These are phyloP conservation scores for Acropora yongei DNA, from an alignment of 64 coral and sea anemone species.

Conservation along the genomic window DNA sequence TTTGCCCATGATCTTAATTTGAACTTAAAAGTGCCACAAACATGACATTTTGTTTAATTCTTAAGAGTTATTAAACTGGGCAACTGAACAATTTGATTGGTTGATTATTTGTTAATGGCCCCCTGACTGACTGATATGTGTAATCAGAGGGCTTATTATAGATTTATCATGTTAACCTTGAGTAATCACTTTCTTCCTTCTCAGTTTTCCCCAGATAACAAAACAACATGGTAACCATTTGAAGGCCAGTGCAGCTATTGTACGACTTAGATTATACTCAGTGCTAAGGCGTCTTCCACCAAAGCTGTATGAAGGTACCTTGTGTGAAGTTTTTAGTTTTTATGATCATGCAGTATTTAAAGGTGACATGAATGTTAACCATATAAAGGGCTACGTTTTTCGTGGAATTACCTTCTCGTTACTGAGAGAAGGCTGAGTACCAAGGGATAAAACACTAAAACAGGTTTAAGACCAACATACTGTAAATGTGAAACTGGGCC, in stretches of 20 bases:
- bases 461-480: too few relatives aligned
- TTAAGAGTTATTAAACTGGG: too few relatives aligned
- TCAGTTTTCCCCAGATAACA: slow-evolving; percentile 90
- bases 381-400: background rate
- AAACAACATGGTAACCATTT: slow-evolving; percentile 98
- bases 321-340: background rate
- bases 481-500: too few relatives aligned
- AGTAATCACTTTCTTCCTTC: background rate
- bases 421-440: too few relatives aligned
- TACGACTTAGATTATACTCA: slow-evolving; percentile 85
- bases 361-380: background rate
- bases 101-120: too few relatives aligned
- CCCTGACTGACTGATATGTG: too few relatives aligned
- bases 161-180: background rate
- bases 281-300: slow-evolving; percentile 81
- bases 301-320: slow-evolving; percentile 88
- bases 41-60: too few relatives aligned
- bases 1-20: too few relatives aligned
- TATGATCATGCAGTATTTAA: background rate
- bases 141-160: background rate
- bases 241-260: slow-evolving; percentile 96
- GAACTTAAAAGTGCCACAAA: too few relatives aligned
- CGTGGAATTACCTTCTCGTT: too few relatives aligned
- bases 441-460: too few relatives aligned
- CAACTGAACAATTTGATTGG: too few relatives aligned